Evolutionary conservation across 2,797 vertebrate species (phyloP), one percentile per base, ranked within the genome.

Genomic region (Sebastes baramenuke): DNA sequence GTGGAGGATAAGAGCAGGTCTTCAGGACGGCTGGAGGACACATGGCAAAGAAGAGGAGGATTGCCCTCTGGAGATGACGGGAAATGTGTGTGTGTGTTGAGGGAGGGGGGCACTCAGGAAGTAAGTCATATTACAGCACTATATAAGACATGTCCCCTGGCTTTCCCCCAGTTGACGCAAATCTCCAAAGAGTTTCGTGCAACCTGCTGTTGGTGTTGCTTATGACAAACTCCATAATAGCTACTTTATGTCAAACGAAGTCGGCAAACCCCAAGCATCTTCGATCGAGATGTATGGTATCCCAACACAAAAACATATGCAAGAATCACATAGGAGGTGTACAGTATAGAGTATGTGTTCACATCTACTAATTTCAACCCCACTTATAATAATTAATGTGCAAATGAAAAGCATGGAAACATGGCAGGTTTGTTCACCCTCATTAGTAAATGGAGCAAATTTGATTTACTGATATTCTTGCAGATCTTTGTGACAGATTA

Each of bases 11-110:
- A 91, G 86, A 80, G 77, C 56, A 75, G 64, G 81, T 80, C 79
- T 85, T 88, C 77, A 78, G 84, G 72, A 77, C 34, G 75, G 89
- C 90, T 90, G 88, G 88, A 89, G 87, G 83, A 86, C 90, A 91
- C 89, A 91, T 89, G 85, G 85, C 55, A 69, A 62, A 68, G 69
- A 74, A 83, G 73, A 87, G 70, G 55, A 87, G 79, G 77, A 72
- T 55, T 79, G 85, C 78, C 71, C 88, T 90, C 89, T 88, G 88
- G 83, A 85, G 86, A 87, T 84, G 85, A 88, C 78, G 88, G 66
- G 34, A 30, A 68, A 46, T 75, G 42, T 46, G 16, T 46, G 42
- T 75, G 38, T 38, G 59, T 27, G 54, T 55, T 55, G 11, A 10
- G 14, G 30, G 9, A 9, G 60, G 8, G 55, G 65, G 60, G 12